phyloP scores from a whole-genome alignment of 2,113 vertebrate genomes.

The Calidris pygmaea region DNA sequence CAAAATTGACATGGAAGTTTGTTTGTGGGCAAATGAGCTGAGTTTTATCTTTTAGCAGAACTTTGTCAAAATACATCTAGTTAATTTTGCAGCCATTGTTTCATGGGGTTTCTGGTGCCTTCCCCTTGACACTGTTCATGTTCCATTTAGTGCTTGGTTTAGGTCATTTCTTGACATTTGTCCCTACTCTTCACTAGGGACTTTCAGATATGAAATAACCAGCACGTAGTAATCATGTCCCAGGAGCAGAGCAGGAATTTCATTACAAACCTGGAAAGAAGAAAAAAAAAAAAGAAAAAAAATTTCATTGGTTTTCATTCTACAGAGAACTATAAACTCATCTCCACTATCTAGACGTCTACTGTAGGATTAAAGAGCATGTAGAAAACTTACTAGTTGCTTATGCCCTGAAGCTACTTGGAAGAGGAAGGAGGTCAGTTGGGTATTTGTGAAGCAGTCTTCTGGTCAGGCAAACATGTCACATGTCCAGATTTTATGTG shows the following conservation, averaged over 20 bases:
- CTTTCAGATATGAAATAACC: neutral
- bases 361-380: neutral
- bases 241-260: neutral
- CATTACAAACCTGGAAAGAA: neutral
- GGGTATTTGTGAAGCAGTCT: neutral
- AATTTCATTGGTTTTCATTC: neutral
- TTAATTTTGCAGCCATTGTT: neutral
- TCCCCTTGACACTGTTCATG: neutral
- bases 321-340: neutral
- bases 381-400: neutral
- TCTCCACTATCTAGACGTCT: neutral
- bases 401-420: neutral
- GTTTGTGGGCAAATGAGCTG: neutral
- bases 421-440: neutral
- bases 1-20: neutral
- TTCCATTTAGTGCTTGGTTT: neutral
- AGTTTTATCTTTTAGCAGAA: neutral
- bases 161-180: neutral
- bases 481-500: neutral
- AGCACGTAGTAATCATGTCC: neutral
- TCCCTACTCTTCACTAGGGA: neutral
- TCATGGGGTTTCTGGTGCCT: neutral
- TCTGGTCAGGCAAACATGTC: neutral
- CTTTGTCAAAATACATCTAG: neutral
- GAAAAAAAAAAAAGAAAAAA: neutral